Evolutionary conservation across 2,797 vertebrate species (phyloP).

Genomic region (Saxicola maurus): DNA sequence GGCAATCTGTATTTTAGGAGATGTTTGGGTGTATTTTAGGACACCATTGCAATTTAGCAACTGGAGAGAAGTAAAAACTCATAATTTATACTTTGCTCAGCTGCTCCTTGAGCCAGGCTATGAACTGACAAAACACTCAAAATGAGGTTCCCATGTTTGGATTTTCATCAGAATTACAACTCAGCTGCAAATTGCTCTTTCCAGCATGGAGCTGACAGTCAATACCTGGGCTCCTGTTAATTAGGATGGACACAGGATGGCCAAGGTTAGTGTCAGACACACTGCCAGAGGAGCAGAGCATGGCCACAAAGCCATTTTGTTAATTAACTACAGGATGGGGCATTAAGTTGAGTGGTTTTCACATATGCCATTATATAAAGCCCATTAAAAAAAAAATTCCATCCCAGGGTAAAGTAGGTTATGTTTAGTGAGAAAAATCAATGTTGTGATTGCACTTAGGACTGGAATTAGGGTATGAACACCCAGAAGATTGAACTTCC

Average conservation of each 20-base stretch:
- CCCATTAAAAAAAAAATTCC: conserved; percentile 9
- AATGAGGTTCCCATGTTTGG: not conserved
- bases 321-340: conserved; percentile 6
- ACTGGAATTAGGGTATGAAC: conserved; percentile 34
- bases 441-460: conserved; percentile 59
- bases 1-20: not conserved
- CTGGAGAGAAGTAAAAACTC: not conserved
- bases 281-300: not conserved
- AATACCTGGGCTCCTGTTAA: not conserved
- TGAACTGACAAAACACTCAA: not conserved
- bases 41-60: not conserved
- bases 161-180: not conserved
- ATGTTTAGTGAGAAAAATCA: conserved; percentile 58
- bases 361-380: conserved; percentile 2
- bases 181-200: conserved; percentile 22
- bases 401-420: conserved; percentile 25
- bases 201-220: not conserved
- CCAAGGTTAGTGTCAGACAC: not conserved
- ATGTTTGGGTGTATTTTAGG: not conserved
- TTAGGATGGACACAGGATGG: not conserved
- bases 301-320: not conserved
- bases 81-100: not conserved
- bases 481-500: conserved; percentile 30
- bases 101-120: not conserved
- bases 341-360: conserved; percentile 1